Evolutionary conservation across 2,888 invertebrate genomes (phyloP).

Genomic region (Idaea aversata): DNA sequence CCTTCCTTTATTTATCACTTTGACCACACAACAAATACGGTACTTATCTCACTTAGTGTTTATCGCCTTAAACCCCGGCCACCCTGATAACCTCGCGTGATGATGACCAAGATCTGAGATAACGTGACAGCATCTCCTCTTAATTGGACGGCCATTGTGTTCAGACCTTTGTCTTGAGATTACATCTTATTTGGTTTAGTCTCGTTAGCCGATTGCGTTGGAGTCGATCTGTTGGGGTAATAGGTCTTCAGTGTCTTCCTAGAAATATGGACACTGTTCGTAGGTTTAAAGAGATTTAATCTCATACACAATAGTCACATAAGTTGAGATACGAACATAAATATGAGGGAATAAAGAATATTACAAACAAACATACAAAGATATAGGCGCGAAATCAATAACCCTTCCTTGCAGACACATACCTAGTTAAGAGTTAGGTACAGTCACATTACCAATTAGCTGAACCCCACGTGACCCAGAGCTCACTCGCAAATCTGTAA

Average conservation of each 20-base stretch:
- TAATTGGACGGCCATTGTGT: slow-evolving; percentile 30
- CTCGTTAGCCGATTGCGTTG: slow-evolving; percentile 21
- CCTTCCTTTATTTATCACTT: not conserved
- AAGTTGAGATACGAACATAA: no score
- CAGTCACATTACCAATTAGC: no score
- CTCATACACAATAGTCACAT: no score
- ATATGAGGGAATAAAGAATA: no score
- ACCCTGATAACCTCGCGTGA: slow-evolving; percentile 29
- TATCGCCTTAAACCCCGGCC: slow-evolving; percentile 15
- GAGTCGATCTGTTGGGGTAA: slow-evolving; percentile 5
- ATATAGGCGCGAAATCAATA: no score
- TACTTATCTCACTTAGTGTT: not conserved
- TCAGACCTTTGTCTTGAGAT: slow-evolving; percentile 23
- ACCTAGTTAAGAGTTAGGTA: no score
- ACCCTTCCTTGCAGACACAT: no score
- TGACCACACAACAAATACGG: not conserved
- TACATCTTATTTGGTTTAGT: slow-evolving; percentile 28
- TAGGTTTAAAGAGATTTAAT: not conserved
- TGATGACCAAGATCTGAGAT: slow-evolving; percentile 17
- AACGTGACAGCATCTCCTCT: slow-evolving; percentile 22
- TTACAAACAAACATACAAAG: no score
- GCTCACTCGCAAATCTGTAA: no score
- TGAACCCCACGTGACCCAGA: no score
- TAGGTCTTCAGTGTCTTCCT: not conserved
- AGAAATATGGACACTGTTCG: not conserved